Conservation (phyloP, 2,797 vertebrate species). For the Sebastes steindachneri region DNA sequence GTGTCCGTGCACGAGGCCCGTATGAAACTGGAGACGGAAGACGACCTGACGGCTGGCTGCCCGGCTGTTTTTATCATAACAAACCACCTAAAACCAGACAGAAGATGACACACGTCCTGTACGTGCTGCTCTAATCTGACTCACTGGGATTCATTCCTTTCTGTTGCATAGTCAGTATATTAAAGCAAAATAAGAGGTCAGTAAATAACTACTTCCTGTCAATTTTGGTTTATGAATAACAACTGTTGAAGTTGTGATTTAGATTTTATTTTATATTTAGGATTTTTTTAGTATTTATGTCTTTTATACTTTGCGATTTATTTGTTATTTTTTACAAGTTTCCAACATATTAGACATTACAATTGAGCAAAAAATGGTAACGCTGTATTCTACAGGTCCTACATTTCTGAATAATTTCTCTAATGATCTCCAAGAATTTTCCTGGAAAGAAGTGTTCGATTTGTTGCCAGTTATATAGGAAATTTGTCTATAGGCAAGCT, state of each 20-base stretch:
- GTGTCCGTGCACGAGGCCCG: constrained; percentile 84
- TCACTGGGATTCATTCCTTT: not conserved
- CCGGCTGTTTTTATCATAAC: constrained; percentile 87
- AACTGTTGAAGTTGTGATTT: not conserved
- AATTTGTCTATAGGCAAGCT: not conserved
- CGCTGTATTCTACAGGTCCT: not conserved
- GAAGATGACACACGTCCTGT: not conserved
- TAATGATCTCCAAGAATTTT: not conserved
- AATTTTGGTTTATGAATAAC: not conserved
- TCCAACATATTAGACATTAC: not conserved
- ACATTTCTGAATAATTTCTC: not conserved
- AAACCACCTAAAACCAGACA: constrained; percentile 85
- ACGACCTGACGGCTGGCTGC: constrained; percentile 83
- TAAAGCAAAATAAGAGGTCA: not conserved
- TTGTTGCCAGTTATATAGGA: not conserved
- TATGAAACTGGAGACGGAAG: constrained; percentile 93
- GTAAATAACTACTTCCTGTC: not conserved
- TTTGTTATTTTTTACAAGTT: not conserved
- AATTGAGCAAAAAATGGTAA: not conserved
- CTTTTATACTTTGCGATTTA: not conserved
- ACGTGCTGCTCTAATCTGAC: not conserved
- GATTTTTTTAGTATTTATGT: not conserved
- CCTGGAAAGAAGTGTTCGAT: not conserved
- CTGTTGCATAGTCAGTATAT: not conserved
- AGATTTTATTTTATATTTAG: not conserved